A percentile compares a stretch with the other conserved stretches of the same genome.
phyloP scores from a whole-genome alignment of 2,797 vertebrate species.

The Huso huso region DNA sequence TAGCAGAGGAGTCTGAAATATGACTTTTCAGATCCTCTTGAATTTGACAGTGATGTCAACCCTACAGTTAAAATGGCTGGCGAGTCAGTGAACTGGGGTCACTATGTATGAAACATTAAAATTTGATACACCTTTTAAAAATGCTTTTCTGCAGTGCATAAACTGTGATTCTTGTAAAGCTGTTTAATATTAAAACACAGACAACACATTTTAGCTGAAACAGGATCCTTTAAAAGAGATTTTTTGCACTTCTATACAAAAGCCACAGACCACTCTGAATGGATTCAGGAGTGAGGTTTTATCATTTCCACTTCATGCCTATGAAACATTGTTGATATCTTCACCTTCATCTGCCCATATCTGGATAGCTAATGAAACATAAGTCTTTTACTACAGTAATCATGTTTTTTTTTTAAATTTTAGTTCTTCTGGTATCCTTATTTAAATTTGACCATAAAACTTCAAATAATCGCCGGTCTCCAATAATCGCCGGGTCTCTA shows the following conservation, averaged over 20 bases:
- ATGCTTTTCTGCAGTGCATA: conserved; percentile 1
- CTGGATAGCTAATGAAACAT: too few relatives aligned
- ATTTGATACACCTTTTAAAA: conserved; percentile 9
- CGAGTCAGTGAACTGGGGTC: conserved; percentile 10
- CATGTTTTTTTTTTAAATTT: too few relatives aligned
- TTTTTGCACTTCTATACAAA: background rate
- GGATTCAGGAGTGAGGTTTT: background rate
- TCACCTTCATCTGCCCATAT: too few relatives aligned
- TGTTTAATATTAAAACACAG: conserved; percentile 14
- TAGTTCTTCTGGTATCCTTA: too few relatives aligned
- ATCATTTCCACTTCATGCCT: background rate
- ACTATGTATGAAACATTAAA: conserved; percentile 12
- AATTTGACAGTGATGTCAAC: background rate
- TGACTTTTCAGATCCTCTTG: background rate
- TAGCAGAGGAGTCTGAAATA: too few relatives aligned
- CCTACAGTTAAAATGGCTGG: background rate
- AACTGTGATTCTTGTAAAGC: conserved; percentile 6
- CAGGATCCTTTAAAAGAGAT: background rate
- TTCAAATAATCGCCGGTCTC: too few relatives aligned
- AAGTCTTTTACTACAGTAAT: too few relatives aligned
- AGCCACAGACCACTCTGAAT: background rate
- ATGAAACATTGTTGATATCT: conserved; percentile 1
- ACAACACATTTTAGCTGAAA: conserved; percentile 1
- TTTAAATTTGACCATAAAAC: too few relatives aligned
- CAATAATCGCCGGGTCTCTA: too few relatives aligned